Conservation (phyloP, 1,140 invertebrate genomes). For the Pentalonia nigronervosa region DNA sequence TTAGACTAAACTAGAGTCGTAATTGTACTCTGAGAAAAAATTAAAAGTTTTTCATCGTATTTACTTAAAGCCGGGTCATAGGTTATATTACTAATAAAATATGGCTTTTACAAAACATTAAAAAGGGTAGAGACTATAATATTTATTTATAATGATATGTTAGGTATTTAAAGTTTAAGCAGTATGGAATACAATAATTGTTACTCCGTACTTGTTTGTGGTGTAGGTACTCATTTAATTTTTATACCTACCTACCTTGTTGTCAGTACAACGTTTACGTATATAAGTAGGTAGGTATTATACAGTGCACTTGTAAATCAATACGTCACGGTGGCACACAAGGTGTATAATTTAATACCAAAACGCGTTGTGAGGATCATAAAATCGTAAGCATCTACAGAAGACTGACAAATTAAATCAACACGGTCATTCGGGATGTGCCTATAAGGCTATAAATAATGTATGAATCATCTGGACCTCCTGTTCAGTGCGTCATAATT, state of each 20-base stretch:
- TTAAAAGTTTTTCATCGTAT: background rate
- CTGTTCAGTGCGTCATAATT: background rate
- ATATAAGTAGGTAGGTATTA: background rate
- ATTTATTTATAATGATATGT: background rate
- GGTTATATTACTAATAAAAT: background rate
- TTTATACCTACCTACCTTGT: background rate
- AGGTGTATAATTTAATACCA: background rate
- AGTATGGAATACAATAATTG: background rate
- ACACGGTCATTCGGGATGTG: background rate
- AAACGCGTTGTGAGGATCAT: background rate
- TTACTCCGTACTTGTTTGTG: background rate
- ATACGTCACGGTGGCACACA: background rate
- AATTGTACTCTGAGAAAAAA: background rate
- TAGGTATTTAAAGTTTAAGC: background rate
- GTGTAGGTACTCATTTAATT: background rate
- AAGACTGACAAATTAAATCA: background rate
- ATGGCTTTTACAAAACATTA: background rate
- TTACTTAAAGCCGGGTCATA: background rate
- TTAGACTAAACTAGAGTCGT: background rate
- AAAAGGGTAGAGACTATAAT: background rate
- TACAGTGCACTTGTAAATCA: background rate
- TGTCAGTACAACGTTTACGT: background rate
- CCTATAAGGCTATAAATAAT: background rate
- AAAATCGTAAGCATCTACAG: background rate
- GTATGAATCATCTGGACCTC: background rate